These are phyloP conservation scores for Drosophila buzzatii DNA, from an alignment of 2,888 invertebrate genomes.

Conservation along the genomic window DNA sequence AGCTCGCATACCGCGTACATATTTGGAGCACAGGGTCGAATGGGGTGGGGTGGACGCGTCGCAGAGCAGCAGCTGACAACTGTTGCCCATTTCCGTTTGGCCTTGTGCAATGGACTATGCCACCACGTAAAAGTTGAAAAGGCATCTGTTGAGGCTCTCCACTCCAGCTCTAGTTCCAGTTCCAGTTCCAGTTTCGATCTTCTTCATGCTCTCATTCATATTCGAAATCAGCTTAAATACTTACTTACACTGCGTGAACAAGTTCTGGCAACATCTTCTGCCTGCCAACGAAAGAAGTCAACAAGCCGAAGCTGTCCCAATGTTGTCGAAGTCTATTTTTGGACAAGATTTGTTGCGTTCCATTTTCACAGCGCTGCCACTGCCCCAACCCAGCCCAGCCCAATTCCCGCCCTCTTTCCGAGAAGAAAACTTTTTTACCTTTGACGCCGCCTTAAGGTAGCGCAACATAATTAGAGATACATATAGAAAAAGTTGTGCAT, in stretches of 20 bases:
- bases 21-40: slow-evolving; percentile 50
- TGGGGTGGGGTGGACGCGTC: neutral
- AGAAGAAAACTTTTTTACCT: slow-evolving; percentile 65
- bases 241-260: slow-evolving; percentile 65
- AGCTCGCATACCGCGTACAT: slow-evolving; percentile 70
- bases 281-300: slow-evolving; percentile 52
- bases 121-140: slow-evolving; percentile 40
- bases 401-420: slow-evolving; percentile 11
- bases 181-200: slow-evolving; percentile 1
- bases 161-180: neutral
- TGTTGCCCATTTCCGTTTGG: slow-evolving; percentile 64
- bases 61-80: slow-evolving; percentile 52
- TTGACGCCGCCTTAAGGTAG: slow-evolving; percentile 74
- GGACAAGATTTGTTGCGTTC: slow-evolving; percentile 74
- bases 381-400: neutral
- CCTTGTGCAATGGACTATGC: slow-evolving; percentile 65
- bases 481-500: slow-evolving; percentile 20
- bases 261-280: slow-evolving; percentile 58
- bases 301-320: slow-evolving; percentile 37
- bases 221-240: slow-evolving; percentile 68
- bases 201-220: slow-evolving; percentile 4
- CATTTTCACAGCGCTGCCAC: slow-evolving; percentile 60
- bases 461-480: slow-evolving; percentile 62
- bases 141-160: slow-evolving; percentile 13
- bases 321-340: slow-evolving; percentile 63